Conservation (phyloP, 2,888 invertebrate genomes). For the Stegophylla sp. region DNA sequence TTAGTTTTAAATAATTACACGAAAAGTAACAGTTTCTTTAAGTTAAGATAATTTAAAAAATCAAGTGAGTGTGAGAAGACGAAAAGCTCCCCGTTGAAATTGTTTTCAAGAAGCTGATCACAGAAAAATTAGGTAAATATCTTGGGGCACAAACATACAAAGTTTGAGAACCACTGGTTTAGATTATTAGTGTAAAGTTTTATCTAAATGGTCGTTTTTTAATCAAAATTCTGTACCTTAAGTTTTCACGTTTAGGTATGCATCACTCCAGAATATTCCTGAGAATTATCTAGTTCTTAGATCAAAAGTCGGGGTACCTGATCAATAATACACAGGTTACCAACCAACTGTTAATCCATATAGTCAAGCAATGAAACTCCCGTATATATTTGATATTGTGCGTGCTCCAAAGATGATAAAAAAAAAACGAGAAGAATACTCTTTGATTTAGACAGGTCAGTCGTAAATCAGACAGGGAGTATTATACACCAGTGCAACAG, state of each 20-base stretch:
- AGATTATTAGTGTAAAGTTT: too few species aligned
- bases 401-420: not conserved
- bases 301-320: constrained; percentile 21
- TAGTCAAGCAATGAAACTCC: not conserved
- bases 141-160: too few species aligned
- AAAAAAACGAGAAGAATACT: not conserved
- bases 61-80: too few species aligned
- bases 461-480: not conserved
- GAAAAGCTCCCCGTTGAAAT: too few species aligned
- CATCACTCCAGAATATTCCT: not conserved
- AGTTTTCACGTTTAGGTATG: too few species aligned
- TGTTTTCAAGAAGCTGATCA: too few species aligned
- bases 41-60: too few species aligned
- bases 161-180: too few species aligned
- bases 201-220: too few species aligned
- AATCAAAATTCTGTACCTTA: not conserved
- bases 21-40: too few species aligned
- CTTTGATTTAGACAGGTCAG: not conserved
- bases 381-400: not conserved
- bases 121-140: too few species aligned
- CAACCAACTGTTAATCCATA: not conserved
- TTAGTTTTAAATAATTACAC: too few species aligned
- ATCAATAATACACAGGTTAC: constrained; percentile 5
- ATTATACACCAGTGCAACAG: not conserved
- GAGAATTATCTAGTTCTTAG: not conserved